Conservation (phyloP, 1,140 invertebrate genomes). For the Lepeophtheirus salmonis region DNA sequence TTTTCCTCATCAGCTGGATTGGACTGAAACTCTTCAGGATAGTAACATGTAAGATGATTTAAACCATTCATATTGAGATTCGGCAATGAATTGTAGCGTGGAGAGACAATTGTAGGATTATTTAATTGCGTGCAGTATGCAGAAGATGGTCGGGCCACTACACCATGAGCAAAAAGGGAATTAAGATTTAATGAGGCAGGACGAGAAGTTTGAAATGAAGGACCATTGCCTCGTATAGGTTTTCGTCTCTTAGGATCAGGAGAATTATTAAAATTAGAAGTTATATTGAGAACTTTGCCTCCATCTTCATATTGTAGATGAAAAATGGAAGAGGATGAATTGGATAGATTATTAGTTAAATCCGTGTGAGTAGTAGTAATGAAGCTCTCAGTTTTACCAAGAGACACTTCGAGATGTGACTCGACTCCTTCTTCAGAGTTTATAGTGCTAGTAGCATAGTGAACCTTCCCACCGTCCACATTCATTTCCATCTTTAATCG, state of each 20-base stretch:
- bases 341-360: not conserved
- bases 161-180: too few species aligned
- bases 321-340: not conserved
- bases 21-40: constrained; percentile 2
- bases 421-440: constrained; percentile 7
- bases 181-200: too few species aligned
- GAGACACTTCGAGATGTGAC: constrained; percentile 6
- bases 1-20: constrained; percentile 17
- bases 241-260: not conserved
- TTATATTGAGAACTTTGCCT: constrained; percentile 5
- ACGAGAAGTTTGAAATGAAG: not conserved
- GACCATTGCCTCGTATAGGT: not conserved
- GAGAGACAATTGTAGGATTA: not conserved
- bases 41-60: too few species aligned
- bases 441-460: constrained; percentile 7
- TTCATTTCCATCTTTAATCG: not conserved
- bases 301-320: constrained; percentile 7
- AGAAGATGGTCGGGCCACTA: not conserved
- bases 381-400: not conserved
- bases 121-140: not conserved
- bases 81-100: constrained; percentile 10
- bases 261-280: not conserved
- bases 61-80: not conserved
- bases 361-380: constrained; percentile 2
- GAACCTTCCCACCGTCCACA: not conserved